Percentiles rank a stretch among this genome's conserved stretches.
Evolutionary conservation across 2,113 vertebrate species (phyloP).

Genomic region (Percopsis transmontana): DNA sequence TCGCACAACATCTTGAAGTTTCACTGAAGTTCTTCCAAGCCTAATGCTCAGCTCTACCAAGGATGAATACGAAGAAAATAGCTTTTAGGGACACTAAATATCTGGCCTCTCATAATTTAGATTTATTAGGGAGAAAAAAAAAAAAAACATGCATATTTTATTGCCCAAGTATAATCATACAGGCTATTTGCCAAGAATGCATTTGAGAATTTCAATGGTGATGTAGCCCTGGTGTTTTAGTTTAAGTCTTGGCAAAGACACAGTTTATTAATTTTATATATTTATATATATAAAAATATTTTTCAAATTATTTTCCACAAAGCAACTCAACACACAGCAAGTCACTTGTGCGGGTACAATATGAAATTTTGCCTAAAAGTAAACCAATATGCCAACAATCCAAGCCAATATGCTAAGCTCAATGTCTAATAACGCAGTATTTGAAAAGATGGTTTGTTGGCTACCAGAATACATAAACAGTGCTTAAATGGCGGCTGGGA

Average conservation of each 20-base stretch:
- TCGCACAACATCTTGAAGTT: conserved; percentile 34
- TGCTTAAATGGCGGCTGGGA: background rate
- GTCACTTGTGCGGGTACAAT: background rate
- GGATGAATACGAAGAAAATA: conserved; percentile 30
- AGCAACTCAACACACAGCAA: background rate
- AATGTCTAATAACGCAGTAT: background rate
- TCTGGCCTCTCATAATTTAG: background rate
- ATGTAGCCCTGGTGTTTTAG: too few relatives aligned
- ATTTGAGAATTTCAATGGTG: too few relatives aligned
- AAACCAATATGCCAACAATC: background rate
- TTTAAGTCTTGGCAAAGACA: background rate
- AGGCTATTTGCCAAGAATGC: too few relatives aligned
- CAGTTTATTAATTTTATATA: too few relatives aligned
- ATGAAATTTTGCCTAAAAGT: background rate
- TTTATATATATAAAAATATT: too few relatives aligned
- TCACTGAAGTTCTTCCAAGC: conserved; percentile 37
- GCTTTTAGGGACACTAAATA: conserved; percentile 35
- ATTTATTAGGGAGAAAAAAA: too few relatives aligned
- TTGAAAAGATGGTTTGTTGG: background rate
- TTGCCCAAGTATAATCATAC: too few relatives aligned
- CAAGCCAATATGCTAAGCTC: background rate
- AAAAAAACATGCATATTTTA: too few relatives aligned
- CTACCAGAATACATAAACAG: background rate
- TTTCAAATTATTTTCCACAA: background rate
- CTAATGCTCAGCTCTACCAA: conserved; percentile 17